These are phyloP conservation scores for Channa argus DNA, from an alignment of 2,113 vertebrate species.

Conservation along the genomic window DNA sequence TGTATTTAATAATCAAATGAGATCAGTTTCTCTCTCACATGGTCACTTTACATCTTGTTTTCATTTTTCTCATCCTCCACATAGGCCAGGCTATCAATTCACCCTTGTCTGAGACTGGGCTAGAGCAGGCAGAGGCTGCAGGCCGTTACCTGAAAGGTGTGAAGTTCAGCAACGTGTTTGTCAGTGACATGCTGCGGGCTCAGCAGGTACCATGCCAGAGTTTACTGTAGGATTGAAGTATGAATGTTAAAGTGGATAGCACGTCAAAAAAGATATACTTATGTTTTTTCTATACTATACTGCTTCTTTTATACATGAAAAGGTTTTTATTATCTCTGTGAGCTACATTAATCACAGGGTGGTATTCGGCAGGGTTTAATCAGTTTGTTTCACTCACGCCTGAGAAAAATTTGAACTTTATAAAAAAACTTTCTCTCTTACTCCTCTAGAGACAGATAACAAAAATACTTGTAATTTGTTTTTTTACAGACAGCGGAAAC, in stretches of 20 bases:
- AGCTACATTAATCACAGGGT: too few species aligned
- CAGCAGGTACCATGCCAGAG: conserved; percentile 81
- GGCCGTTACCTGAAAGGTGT: conserved; percentile 88
- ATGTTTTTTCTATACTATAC: too few species aligned
- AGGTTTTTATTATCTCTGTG: too few species aligned
- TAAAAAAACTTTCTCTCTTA: neutral
- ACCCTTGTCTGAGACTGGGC: conserved; percentile 88
- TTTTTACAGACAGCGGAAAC: conserved; percentile 86
- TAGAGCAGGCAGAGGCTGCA: conserved; percentile 89
- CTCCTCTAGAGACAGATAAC: neutral
- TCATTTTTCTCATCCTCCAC: neutral
- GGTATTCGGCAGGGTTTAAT: too few species aligned
- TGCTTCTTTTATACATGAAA: too few species aligned
- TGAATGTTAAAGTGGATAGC: neutral
- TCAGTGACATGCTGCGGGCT: conserved; percentile 90
- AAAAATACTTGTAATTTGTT: neutral
- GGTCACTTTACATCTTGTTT: too few species aligned
- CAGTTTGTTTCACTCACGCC: too few species aligned
- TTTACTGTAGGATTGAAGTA: neutral
- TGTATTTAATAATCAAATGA: neutral
- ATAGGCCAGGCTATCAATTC: conserved; percentile 91
- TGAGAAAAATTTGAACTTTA: neutral
- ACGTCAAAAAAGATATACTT: too few species aligned
- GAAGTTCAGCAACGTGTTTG: conserved; percentile 89
- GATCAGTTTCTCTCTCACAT: neutral